Evolutionary conservation across 2,113 vertebrate genomes (phyloP), one percentile per base, ranked within the genome.

Genomic region (Fregetta grallaria): DNA sequence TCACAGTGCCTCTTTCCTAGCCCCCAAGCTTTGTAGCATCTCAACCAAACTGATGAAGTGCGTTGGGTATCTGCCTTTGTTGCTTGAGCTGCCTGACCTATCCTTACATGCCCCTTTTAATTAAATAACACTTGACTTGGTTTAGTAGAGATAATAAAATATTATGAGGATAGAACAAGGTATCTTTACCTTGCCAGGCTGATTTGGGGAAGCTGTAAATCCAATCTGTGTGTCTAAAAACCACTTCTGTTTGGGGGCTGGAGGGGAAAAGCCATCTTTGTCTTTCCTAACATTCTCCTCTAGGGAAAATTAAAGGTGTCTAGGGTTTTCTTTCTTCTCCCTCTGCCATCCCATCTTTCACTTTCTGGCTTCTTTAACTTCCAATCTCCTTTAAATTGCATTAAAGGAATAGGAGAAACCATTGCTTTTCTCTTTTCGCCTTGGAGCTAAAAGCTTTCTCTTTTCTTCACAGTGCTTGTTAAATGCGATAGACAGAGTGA

Each of bases 391-490:
- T 97, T 96, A 97, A 94, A 97, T 95, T 96, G 77, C 78, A 92
- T 94, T 96, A 97, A 93, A 95, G 38, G 63, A 87, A 88, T 82
- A 89, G 40, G 49, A 92, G 80, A 92, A 92, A 90, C 58, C 56
- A 30, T 76, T 96, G 86, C 53, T 95, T 94, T 92, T 90, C 56
- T 83, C 30, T 72, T 88, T 97, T 94, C 0, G 3, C 91, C 94
- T 95, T 81, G 75, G n/a, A 96, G 94, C 94, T 96, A 95, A 96
- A 97, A 98, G 88, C 94, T 96, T 97, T 97, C 88, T 97, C 73
- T 95, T 96, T 92, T 93, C 70, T 97, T 96, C 87, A 82, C 58
- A 56, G 49, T 15, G 20, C 87, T 88, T 96, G 93, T 97, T 96
- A 96, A 97, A 96, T 9, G 61, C 6, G 3, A 96, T 63, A 95